Evolutionary conservation across 2,888 invertebrate genomes (phyloP).

Genomic region (Lymantria dispar): DNA sequence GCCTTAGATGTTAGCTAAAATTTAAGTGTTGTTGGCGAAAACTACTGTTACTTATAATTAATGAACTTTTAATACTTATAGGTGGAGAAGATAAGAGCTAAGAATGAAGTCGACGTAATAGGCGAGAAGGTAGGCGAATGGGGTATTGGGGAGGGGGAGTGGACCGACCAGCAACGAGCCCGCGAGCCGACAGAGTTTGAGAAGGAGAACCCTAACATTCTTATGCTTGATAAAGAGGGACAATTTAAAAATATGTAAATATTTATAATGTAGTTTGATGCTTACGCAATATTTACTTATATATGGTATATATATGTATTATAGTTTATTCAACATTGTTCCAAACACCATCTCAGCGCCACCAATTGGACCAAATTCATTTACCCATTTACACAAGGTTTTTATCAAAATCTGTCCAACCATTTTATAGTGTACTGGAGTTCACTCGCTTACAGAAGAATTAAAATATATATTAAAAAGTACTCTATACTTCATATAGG

Average conservation of each 20-base stretch:
- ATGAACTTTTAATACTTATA: slow-evolving; percentile 46
- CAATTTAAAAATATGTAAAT: slow-evolving; percentile 88
- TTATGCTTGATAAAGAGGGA: slow-evolving; percentile 87
- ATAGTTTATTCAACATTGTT: no score
- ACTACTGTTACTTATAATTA: not conserved
- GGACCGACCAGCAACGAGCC: slow-evolving; percentile 87
- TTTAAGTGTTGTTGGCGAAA: no score
- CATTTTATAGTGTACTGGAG: no score
- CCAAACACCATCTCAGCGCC: no score
- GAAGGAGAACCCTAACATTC: slow-evolving; percentile 90
- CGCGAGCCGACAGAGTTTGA: slow-evolving; percentile 89
- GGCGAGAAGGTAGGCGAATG: slow-evolving; percentile 87
- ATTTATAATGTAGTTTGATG: slow-evolving; percentile 8
- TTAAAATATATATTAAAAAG: no score
- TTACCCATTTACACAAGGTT: no score
- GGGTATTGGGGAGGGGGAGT: slow-evolving; percentile 87
- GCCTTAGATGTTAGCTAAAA: no score
- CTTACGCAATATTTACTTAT: slow-evolving; percentile 8
- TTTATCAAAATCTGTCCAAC: no score
- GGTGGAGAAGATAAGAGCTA: slow-evolving; percentile 87
- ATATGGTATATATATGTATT: not conserved
- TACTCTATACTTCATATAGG: no score
- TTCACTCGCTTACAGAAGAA: no score
- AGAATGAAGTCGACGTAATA: slow-evolving; percentile 87
- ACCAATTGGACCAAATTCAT: no score